Evolutionary conservation across 2,888 invertebrate species (phyloP), one percentile per base, ranked within the genome.

Genomic region (Watsonalla binaria): DNA sequence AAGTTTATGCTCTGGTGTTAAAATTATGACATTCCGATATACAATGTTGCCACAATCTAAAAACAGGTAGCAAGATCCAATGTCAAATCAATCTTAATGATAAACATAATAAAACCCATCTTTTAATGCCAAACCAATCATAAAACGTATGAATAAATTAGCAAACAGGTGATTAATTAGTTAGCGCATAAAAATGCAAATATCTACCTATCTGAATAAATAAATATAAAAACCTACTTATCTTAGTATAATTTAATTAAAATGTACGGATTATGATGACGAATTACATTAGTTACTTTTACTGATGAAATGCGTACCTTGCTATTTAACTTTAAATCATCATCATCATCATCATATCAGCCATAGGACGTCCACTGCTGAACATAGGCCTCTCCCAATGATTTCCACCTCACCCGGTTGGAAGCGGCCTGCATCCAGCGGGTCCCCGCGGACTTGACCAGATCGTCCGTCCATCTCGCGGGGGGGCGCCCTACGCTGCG

Each of bases 101-200:
- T 42, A 8, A 42, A 42, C 42, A 11, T 42, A 42, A 42, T 11
- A 42, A 42, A 42, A 42, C 11, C 42, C 42, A 42, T 42, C 42
- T 42, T 42, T 42, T 11, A 11, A 42, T 37, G 15, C 49, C 9
- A 37, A 11, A 37, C 14, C 37, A n/a, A 47, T 35, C 47, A 37
- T 42, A 37, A 48, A 49, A 49, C 15, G 37, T 14, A 49, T 49
- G 35, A 39, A 49, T 37, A 48, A 37, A 14, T 48, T 48, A 48
- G 48, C 48, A 13, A 48, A 37, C 8, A 37, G 14, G 14, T 48
- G 48, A 48, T 48, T 7, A 48, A 48, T 48, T 37, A 14, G 35
- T 8, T 14, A 48, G 13, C 13, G 35, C 48, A 48, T 48, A 48
- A 48, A 37, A 48, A 37, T 48, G 37, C 11, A 9, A 49, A 49